Evolutionary conservation across 2,113 vertebrate species (phyloP).

Genomic region (Ptychochromis oligacanthus): DNA sequence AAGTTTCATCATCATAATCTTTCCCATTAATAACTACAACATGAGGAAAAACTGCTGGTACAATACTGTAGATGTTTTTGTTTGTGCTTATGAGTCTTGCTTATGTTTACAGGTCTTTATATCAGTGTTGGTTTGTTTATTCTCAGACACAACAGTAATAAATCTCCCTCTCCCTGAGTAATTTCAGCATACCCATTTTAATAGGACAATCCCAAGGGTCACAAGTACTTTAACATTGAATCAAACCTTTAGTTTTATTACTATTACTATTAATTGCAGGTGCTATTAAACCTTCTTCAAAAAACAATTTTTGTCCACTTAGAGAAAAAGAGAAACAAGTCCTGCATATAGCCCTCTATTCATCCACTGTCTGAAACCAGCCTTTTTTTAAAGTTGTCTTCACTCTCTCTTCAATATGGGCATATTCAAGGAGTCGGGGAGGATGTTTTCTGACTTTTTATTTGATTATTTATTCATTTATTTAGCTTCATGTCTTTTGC

Average conservation of each 20-base stretch:
- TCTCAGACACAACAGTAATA: not conserved
- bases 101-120: not conserved
- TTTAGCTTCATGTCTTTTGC: too few species aligned
- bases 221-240: not conserved
- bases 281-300: too few species aligned
- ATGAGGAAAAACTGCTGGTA: conserved; percentile 1
- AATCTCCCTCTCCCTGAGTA: not conserved
- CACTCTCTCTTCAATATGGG: too few species aligned
- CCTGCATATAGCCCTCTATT: too few species aligned
- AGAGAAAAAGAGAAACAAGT: too few species aligned
- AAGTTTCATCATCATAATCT: not conserved
- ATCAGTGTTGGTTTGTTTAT: not conserved
- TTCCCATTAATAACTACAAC: conserved; percentile 1
- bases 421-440: too few species aligned
- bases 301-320: too few species aligned
- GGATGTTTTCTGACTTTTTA: too few species aligned
- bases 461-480: too few species aligned
- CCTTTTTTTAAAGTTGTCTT: too few species aligned
- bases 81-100: not conserved
- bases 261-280: not conserved
- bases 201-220: not conserved
- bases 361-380: too few species aligned
- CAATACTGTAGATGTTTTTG: not conserved
- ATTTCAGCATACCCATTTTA: not conserved
- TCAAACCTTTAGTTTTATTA: not conserved